Conservation (phyloP, 1,140 invertebrate genomes). For the Sitobion miscanthi region DNA sequence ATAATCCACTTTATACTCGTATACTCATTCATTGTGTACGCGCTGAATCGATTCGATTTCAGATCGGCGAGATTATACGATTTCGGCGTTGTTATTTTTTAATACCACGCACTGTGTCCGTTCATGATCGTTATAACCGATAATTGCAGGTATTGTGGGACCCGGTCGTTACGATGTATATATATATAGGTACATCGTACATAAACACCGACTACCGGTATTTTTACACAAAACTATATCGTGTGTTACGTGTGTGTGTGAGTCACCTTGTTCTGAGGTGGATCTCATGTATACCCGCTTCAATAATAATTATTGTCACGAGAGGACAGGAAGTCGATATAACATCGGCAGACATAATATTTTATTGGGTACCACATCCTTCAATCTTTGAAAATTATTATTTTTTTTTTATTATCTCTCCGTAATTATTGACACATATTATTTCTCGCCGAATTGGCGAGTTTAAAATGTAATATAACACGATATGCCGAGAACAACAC, state of each 20-base stretch:
- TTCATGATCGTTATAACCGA: slow-evolving; percentile 18
- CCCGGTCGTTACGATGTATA: neutral
- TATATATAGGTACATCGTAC: neutral
- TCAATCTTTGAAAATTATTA: neutral
- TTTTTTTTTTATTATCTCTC: neutral
- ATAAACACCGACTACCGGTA: neutral
- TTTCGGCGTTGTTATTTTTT: neutral
- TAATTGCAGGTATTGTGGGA: slow-evolving; percentile 12
- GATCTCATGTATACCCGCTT: neutral
- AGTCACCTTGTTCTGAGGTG: neutral
- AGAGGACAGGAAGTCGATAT: slow-evolving; percentile 30
- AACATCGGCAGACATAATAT: neutral
- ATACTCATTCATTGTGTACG: neutral
- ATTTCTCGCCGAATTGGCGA: neutral
- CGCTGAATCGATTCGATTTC: slow-evolving; percentile 34
- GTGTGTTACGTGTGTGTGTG: neutral
- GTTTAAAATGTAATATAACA: neutral
- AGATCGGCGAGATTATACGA: neutral
- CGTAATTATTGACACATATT: neutral
- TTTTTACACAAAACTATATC: neutral
- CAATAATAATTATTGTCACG: slow-evolving; percentile 28
- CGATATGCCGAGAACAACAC: neutral
- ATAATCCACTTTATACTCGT: neutral
- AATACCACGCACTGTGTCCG: neutral
- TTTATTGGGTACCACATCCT: neutral